A percentile compares a stretch with the other conserved stretches of the same genome.
Evolutionary conservation across 1,140 invertebrate genomes (phyloP).

Genomic region (Muscidifurax raptorellus): DNA sequence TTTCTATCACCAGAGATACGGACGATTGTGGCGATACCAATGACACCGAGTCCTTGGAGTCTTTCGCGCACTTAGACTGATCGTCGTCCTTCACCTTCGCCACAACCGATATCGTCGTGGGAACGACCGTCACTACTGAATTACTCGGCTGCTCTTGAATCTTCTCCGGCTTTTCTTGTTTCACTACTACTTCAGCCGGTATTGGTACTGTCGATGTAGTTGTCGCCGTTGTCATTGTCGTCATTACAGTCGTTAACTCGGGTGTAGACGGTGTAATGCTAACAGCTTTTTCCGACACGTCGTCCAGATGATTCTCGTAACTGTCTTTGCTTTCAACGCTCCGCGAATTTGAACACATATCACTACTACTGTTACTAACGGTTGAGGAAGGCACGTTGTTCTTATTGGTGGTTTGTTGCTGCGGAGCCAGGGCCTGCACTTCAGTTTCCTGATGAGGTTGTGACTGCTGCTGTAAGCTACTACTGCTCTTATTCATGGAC

Average conservation of each 20-base stretch:
- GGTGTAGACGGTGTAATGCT: neutral
- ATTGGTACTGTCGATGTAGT: neutral
- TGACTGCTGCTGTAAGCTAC: slow-evolving; percentile 43
- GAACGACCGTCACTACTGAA: neutral
- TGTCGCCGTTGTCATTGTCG: neutral
- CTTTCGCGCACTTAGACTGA: slow-evolving; percentile 51
- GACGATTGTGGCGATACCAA: slow-evolving; percentile 39
- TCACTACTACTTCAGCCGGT: neutral
- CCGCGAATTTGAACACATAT: slow-evolving; percentile 74
- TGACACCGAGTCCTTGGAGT: slow-evolving; percentile 28
- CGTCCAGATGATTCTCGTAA: slow-evolving; percentile 35
- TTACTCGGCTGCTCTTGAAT: neutral
- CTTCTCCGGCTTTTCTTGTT: slow-evolving; percentile 18
- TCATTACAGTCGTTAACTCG: neutral
- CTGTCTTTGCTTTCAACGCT: slow-evolving; percentile 9
- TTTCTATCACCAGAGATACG: slow-evolving; percentile 19
- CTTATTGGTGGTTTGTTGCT: slow-evolving; percentile 66
- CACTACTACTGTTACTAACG: slow-evolving; percentile 67
- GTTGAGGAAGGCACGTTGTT: slow-evolving; percentile 76
- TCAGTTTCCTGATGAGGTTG: slow-evolving; percentile 54
- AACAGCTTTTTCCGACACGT: neutral
- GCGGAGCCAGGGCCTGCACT: slow-evolving; percentile 52
- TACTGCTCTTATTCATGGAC: neutral
- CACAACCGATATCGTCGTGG: slow-evolving; percentile 6
- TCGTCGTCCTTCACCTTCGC: slow-evolving; percentile 12